A percentile compares a stretch with the other conserved stretches of the same genome.
Conservation (phyloP, 2,888 invertebrate genomes). For the Heteromyza rotundicornis region DNA sequence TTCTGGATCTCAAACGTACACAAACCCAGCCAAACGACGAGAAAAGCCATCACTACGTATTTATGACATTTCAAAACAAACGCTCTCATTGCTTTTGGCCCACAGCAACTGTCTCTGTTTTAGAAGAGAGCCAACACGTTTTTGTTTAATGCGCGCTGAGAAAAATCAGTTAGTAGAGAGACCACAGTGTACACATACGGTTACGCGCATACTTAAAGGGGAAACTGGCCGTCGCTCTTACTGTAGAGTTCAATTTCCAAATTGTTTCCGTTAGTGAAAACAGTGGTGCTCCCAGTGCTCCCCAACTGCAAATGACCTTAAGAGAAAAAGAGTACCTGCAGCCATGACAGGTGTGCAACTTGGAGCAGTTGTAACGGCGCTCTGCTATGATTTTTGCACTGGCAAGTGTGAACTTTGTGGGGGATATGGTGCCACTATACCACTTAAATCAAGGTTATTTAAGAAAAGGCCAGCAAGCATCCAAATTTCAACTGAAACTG, state of each 20-base stretch:
- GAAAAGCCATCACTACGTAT: slow-evolving; percentile 31
- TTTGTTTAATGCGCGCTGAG: not conserved
- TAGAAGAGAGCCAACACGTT: not conserved
- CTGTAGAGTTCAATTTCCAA: not conserved
- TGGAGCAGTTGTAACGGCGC: not conserved
- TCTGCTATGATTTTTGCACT: not conserved
- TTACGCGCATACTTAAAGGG: too few species aligned
- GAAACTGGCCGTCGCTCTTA: not conserved
- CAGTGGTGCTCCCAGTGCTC: not conserved
- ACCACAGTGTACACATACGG: too few species aligned
- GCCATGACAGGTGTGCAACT: slow-evolving; percentile 21
- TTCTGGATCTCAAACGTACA: too few species aligned
- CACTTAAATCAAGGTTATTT: slow-evolving; percentile 55
- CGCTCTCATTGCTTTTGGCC: slow-evolving; percentile 22
- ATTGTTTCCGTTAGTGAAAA: not conserved
- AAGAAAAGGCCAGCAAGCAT: too few species aligned
- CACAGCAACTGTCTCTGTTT: not conserved
- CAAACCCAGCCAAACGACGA: too few species aligned
- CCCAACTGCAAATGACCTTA: not conserved
- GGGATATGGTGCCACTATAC: not conserved
- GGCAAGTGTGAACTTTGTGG: slow-evolving; percentile 16
- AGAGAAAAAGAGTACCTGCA: not conserved
- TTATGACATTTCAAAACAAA: slow-evolving; percentile 43
- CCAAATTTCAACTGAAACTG: not conserved
- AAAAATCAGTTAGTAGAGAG: not conserved